These are phyloP conservation scores for Balaeniceps rex DNA, from an alignment of 2,113 vertebrate species.

Conservation along the genomic window DNA sequence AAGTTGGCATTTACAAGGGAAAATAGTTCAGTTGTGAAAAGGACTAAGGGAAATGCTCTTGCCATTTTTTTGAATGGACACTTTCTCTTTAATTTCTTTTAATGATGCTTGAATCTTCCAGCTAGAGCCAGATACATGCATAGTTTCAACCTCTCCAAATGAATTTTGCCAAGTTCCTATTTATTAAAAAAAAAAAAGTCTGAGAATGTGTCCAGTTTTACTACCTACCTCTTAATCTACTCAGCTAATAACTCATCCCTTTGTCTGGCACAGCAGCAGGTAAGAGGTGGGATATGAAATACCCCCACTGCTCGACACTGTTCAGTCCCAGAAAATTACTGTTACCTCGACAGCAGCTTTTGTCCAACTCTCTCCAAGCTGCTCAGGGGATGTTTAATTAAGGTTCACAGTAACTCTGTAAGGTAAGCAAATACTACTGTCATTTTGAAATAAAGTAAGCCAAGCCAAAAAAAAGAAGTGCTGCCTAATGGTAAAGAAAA, in stretches of 20 bases:
- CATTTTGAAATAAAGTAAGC: neutral
- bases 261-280: neutral
- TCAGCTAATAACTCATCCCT: neutral
- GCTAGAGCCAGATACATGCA: neutral
- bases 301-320: neutral
- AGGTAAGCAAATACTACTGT: neutral
- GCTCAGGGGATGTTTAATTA: neutral
- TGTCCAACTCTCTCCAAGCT: neutral
- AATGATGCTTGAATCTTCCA: neutral
- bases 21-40: neutral
- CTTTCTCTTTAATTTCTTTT: neutral
- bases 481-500: neutral
- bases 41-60: neutral
- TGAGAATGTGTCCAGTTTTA: neutral
- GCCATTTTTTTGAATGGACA: neutral
- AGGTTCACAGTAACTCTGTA: neutral
- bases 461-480: neutral
- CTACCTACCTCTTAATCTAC: neutral
- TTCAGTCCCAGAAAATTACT: neutral
- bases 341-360: neutral
- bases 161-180: neutral
- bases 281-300: neutral
- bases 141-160: neutral
- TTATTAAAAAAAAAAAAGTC: neutral
- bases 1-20: neutral